Evolutionary conservation across 2,113 vertebrate genomes (phyloP), one percentile per base, ranked within the genome.

Genomic region (Mastomys natalensis): DNA sequence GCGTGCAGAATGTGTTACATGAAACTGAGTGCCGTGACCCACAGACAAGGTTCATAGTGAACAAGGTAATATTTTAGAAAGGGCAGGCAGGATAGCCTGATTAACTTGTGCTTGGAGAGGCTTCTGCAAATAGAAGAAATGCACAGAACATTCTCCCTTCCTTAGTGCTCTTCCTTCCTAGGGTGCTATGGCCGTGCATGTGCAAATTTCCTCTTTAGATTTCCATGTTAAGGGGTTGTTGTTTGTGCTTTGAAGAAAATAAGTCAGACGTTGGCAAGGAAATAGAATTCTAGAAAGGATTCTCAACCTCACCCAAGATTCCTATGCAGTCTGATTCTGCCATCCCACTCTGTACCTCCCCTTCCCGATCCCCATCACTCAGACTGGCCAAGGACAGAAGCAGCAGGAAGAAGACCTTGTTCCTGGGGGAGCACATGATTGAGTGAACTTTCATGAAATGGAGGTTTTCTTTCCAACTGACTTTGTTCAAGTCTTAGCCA

Each of bases 21-120:
- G 92, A 97, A 98, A 97, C 62, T 66, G 74, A 97, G 94, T 90
- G 81, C 81, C 94, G 68, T 94, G 98, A 97, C 26, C 92, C 92
- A 96, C 80, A 73, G 92, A 80, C 95, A 96, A 95, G 80, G 81
- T 97, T 96, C 88, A 98, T 87, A 97, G 94, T 97, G 94, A 97
- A 80, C 78, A 81, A 95, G 95, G 96, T 96, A 97, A 96, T 95
- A 95, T 86, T 97, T 95, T 87, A 93, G 89, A 92, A 92, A 89
- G 87, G 58, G 64, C 78, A 87, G 93, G 91, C 94, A 95, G 95
- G 95, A 95, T 88, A 96, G 80, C 80, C 90, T 81, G 87, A 97
- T 95, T 80, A 97, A 91, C 77, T 93, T 55, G 43, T 72, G 87
- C 82, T 95, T 70, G 40, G 72, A 17, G 19, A 90, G 93, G 90